Percentiles rank a stretch among this genome's conserved stretches.
These are phyloP conservation scores for Mycetomoellerius zeteki DNA, from an alignment of 1,140 invertebrate genomes.

Conservation along the genomic window DNA sequence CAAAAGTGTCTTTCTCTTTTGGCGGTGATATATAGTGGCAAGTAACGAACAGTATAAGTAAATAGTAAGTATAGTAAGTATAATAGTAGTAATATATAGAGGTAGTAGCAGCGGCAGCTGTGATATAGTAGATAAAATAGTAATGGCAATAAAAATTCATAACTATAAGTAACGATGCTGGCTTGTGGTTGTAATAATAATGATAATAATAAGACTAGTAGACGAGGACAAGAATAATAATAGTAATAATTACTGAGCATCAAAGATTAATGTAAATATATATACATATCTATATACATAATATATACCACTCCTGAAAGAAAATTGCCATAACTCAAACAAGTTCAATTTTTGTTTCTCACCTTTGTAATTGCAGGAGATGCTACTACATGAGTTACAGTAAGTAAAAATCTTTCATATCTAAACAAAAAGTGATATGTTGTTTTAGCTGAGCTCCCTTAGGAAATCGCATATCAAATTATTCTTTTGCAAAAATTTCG, in stretches of 20 bases:
- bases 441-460: neutral
- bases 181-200: slow-evolving; percentile 59
- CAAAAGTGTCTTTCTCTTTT: slow-evolving; percentile 70
- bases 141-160: slow-evolving; percentile 62
- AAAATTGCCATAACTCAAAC: slow-evolving; percentile 26
- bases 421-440: neutral
- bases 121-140: slow-evolving; percentile 68
- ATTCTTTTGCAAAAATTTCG: neutral
- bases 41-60: slow-evolving; percentile 63
- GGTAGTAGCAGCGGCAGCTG: slow-evolving; percentile 71
- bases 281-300: slow-evolving; percentile 59
- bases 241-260: slow-evolving; percentile 66
- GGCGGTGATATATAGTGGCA: slow-evolving; percentile 71
- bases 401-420: neutral
- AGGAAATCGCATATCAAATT: neutral
- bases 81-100: slow-evolving; percentile 71
- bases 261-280: slow-evolving; percentile 57
- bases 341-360: neutral
- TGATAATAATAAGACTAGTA: slow-evolving; percentile 66
- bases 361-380: neutral
- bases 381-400: neutral
- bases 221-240: slow-evolving; percentile 59
- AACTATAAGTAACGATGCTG: slow-evolving; percentile 62
- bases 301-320: slow-evolving; percentile 53
- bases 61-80: slow-evolving; percentile 55